Base-by-base conservation (phyloP, 2,113 vertebrate genomes). In the Furnarius figulus region DNA sequence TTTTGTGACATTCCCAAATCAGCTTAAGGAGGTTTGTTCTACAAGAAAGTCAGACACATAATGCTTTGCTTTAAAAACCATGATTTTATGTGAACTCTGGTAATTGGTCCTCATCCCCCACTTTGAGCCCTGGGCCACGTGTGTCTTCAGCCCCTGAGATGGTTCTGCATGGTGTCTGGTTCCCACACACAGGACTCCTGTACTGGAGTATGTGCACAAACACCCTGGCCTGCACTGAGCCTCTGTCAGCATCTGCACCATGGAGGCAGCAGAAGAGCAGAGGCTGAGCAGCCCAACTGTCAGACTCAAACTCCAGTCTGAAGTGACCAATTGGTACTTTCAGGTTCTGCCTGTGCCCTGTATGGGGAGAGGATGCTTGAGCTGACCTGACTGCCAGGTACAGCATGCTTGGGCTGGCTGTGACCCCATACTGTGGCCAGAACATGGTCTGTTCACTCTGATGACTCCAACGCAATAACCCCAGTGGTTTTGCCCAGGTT, bases 311-410 rank as follows among this genome's bases (percentile, higher is more conserved):
- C 25, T 65, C 39, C 2, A 5, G 49, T n/a, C 39, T 61, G 55
- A 66, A 47, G 55, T 27, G 55, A 52, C 4, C 39, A 24, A 53
- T 2, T 23, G 44, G 21, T 49, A 62, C 37, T n/a, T 47, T 21
- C 47, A 5, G 4, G 68, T 42, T 3, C 0, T 3, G 4, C 30
- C 30, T 74, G 24, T 46, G 53, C 42, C 1, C 0, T 13, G 14
- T 31, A 14, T 25, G n/a, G 24, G 30, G 9, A 53, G 16, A 72
- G 58, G 63, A 21, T 15, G 30, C 30, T 81, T 1, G 5, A 66
- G 46, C 25, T 70, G 61, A 42, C 40, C 66, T 71, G 67, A 25
- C 42, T 72, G 62, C 28, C 49, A 40, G 37, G 40, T 9, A 14
- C 52, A 82, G 81, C 55, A 18, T 1, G 3, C 19, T 12, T 0